These are phyloP conservation scores for Diogma glabrata DNA, from an alignment of 2,888 invertebrate species.

Conservation along the genomic window DNA sequence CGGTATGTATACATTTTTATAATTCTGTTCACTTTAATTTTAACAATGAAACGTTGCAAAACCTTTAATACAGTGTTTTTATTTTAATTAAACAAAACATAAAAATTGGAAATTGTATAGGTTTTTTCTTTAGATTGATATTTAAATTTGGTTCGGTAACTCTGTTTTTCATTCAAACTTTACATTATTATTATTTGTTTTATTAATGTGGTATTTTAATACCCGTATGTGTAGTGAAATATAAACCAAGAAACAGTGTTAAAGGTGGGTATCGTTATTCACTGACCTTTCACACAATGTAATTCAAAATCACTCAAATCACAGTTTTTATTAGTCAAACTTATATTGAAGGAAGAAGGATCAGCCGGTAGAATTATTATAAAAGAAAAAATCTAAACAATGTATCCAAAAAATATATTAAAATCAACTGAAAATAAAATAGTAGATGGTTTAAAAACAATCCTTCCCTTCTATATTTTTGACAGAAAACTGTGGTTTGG, in stretches of 20 bases:
- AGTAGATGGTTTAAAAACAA: conserved; percentile 11
- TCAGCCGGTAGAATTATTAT: conserved; percentile 31
- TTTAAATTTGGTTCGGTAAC: conserved; percentile 38
- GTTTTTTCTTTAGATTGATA: conserved; percentile 39
- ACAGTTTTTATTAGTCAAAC: conserved; percentile 5
- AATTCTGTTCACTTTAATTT: too few relatives aligned
- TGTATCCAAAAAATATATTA: conserved; percentile 9
- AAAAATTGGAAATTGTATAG: conserved; percentile 30
- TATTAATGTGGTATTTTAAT: conserved; percentile 5
- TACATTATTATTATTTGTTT: conserved; percentile 15
- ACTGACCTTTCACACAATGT: conserved; percentile 3
- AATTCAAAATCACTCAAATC: conserved; percentile 2
- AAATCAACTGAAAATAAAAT: conserved; percentile 11
- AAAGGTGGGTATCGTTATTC: conserved; percentile 6
- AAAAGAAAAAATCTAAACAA: conserved; percentile 11
- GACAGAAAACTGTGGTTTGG: conserved; percentile 26
- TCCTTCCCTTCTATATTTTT: conserved; percentile 17
- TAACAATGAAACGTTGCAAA: too few relatives aligned
- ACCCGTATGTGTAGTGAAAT: too few relatives aligned
- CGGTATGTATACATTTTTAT: conserved; percentile 37
- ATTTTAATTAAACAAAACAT: conserved; percentile 1
- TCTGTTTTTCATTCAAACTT: conserved; percentile 24
- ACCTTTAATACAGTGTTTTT: too few relatives aligned
- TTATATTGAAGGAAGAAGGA: conserved; percentile 18
- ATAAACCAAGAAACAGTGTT: conserved; percentile 6